These are phyloP conservation scores for Nudaria mundana DNA, from an alignment of 2,888 invertebrate species.

Conservation along the genomic window DNA sequence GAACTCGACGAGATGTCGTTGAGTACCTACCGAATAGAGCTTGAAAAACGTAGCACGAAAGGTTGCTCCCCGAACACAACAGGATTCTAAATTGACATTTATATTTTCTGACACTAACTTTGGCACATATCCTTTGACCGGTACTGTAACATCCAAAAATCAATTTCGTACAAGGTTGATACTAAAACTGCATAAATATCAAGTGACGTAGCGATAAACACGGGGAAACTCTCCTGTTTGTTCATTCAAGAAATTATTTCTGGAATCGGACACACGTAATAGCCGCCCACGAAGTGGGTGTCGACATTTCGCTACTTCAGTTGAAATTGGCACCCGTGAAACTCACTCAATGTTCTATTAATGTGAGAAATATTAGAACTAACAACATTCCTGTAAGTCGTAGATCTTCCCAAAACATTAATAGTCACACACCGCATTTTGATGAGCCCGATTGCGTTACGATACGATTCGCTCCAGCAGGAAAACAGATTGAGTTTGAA, in stretches of 20 bases:
- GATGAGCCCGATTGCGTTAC: too few species aligned
- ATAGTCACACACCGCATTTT: too few species aligned
- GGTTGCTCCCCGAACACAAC: conserved; percentile 3
- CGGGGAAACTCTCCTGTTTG: conserved; percentile 27
- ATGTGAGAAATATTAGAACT: too few species aligned
- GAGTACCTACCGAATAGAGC: conserved; percentile 3
- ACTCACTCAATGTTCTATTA: too few species aligned
- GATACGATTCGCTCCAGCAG: too few species aligned
- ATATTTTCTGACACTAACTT: not conserved
- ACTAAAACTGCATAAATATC: conserved; percentile 12
- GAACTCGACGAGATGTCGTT: conserved; percentile 12
- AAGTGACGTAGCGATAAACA: conserved; percentile 17
- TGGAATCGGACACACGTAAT: conserved; percentile 21
- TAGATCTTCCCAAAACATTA: too few species aligned
- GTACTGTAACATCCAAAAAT: conserved; percentile 12
- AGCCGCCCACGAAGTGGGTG: conserved; percentile 20
- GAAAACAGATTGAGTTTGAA: too few species aligned
- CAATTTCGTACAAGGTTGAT: conserved; percentile 4
- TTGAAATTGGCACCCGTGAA: conserved; percentile 10
- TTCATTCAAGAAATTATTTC: conserved; percentile 38
- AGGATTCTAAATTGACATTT: too few species aligned
- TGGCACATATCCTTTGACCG: not conserved
- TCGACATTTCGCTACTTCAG: conserved; percentile 8
- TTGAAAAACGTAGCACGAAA: conserved; percentile 7
- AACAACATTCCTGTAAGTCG: too few species aligned